Evolutionary conservation across 2,888 invertebrate genomes (phyloP), one percentile per base, ranked within the genome.

Genomic region (Orthosia cruda): DNA sequence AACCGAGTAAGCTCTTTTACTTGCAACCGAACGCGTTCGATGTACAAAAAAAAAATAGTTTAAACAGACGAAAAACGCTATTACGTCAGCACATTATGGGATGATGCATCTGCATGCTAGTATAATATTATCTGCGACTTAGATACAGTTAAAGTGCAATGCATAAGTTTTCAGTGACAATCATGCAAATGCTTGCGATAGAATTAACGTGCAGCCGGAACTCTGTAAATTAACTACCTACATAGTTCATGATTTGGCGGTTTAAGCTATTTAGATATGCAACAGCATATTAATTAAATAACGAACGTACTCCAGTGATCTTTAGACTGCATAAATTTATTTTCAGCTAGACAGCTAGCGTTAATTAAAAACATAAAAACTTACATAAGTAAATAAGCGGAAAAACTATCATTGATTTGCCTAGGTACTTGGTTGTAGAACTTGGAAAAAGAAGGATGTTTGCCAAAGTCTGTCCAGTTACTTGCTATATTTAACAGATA

Each of bases 81-180:
- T n/a, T n/a, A n/a, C n/a, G n/a, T n/a, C n/a, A n/a, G n/a, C n/a
- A n/a, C n/a, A n/a, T n/a, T n/a, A n/a, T n/a, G n/a, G n/a, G n/a
- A n/a, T n/a, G n/a, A n/a, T n/a, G n/a, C n/a, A n/a, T n/a, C n/a
- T n/a, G n/a, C n/a, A n/a, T n/a, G n/a, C n/a, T n/a, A n/a, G n/a
- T n/a, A n/a, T n/a, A n/a, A n/a, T n/a, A n/a, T n/a, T n/a, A n/a
- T n/a, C n/a, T n/a, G n/a, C n/a, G n/a, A n/a, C n/a, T n/a, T 23
- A 20, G 55, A 15, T 55, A 15, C 20, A 18, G 16, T 7, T 23
- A 45, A 20, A n/a, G 20, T 55, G 16, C 13, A 45, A n/a, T 16
- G 12, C 5, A 26, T 18, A 45, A 18, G 50, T 45, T 69, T 78
- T 76, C 54, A 50, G 49, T 18, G 45, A 50, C 18, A 50, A 32